These are phyloP conservation scores for Meriones unguiculatus DNA, from an alignment of 2,113 vertebrate genomes.

Conservation along the genomic window DNA sequence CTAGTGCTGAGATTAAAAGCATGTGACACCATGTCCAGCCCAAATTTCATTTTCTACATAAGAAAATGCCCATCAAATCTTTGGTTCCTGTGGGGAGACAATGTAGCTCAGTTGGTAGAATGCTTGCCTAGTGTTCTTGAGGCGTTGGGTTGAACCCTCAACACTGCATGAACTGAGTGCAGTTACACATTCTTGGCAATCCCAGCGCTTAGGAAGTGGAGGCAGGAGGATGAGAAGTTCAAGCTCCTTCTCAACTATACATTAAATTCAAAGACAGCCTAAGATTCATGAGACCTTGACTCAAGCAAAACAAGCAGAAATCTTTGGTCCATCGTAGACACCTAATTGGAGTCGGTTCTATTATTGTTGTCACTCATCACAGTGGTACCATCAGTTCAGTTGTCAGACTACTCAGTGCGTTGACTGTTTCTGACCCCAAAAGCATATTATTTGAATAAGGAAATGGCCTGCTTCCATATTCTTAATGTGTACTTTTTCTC, in stretches of 20 bases:
- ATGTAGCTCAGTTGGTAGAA: not conserved
- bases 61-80: not conserved
- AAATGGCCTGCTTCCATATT: not conserved
- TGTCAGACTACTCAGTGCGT: not conserved
- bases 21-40: not conserved
- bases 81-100: not conserved
- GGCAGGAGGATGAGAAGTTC: not conserved
- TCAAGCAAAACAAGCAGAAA: not conserved
- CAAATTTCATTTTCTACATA: slow-evolving; percentile 3
- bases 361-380: not conserved
- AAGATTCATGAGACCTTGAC: not conserved
- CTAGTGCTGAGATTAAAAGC: not conserved
- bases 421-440: not conserved
- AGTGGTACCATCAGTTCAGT: not conserved
- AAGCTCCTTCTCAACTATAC: not conserved
- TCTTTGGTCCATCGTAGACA: not conserved
- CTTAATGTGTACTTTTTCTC: rapidly evolving
- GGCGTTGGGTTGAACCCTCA: too few relatives aligned
- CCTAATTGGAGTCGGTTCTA: not conserved
- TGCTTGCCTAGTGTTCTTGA: not conserved
- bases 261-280: not conserved
- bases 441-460: not conserved
- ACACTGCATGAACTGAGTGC: not conserved
- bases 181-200: not conserved
- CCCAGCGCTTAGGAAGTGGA: not conserved